These are phyloP conservation scores for Yponomeuta evonymella DNA, from an alignment of 2,888 invertebrate species.

Conservation along the genomic window DNA sequence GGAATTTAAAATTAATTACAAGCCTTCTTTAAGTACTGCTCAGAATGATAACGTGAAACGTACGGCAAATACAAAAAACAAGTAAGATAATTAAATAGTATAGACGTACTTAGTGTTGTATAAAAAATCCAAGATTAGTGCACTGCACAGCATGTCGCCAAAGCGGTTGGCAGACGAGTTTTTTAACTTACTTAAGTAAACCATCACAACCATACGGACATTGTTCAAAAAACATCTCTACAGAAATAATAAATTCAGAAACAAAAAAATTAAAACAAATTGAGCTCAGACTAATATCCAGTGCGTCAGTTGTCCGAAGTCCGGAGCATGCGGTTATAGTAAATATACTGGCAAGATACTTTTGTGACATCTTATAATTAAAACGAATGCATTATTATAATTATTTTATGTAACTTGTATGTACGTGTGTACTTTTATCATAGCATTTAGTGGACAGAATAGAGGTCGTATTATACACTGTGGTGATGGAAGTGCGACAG, in stretches of 20 bases:
- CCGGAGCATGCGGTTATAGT: constrained; percentile 59
- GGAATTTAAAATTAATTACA: too few species aligned
- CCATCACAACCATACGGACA: constrained; percentile 75
- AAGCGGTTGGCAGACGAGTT: not conserved
- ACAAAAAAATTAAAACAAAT: constrained; percentile 40
- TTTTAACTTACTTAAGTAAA: constrained; percentile 73
- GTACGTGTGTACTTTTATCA: constrained; percentile 55
- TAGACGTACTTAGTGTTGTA: not conserved
- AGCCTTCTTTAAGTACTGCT: not conserved
- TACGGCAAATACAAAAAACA: constrained; percentile 2
- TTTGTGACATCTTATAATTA: constrained; percentile 66
- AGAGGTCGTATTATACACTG: constrained; percentile 52
- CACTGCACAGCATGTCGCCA: constrained; percentile 10
- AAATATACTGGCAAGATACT: constrained; percentile 68
- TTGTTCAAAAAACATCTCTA: constrained; percentile 58
- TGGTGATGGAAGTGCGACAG: constrained; percentile 32
- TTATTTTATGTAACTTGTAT: constrained; percentile 62
- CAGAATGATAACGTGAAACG: not conserved
- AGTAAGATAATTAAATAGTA: not conserved
- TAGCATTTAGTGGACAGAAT: constrained; percentile 69
- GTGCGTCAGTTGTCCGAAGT: constrained; percentile 52
- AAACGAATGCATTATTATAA: constrained; percentile 44
- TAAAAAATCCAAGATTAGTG: constrained; percentile 7
- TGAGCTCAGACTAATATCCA: constrained; percentile 55
- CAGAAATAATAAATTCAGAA: constrained; percentile 46